Evolutionary conservation across 2,888 invertebrate species (phyloP).

Genomic region (Drosophila testacea): DNA sequence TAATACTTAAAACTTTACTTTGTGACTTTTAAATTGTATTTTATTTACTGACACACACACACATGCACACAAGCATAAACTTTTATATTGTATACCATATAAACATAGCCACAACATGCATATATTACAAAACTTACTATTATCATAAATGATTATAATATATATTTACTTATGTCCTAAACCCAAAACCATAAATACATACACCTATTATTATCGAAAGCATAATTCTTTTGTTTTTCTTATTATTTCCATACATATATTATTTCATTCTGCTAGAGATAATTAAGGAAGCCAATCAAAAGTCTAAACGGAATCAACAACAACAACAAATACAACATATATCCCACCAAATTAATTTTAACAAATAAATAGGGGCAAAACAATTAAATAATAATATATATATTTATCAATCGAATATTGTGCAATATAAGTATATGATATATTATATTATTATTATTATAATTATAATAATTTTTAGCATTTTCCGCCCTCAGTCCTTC

Average conservation of each 20-base stretch:
- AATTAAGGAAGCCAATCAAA: slow-evolving; percentile 40
- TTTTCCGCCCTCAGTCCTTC: not conserved
- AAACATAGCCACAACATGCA: slow-evolving; percentile 50
- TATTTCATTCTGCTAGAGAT: slow-evolving; percentile 3
- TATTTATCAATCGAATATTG: slow-evolving; percentile 32
- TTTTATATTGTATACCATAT: slow-evolving; percentile 52
- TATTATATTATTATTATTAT: slow-evolving; percentile 15
- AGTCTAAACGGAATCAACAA: slow-evolving; percentile 41
- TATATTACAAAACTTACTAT: slow-evolving; percentile 58
- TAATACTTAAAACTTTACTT: slow-evolving; percentile 44
- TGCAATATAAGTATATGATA: slow-evolving; percentile 39
- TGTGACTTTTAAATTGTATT: slow-evolving; percentile 47
- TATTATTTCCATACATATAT: not conserved
- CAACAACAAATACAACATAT: slow-evolving; percentile 76
- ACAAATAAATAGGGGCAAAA: slow-evolving; percentile 49
- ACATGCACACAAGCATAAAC: slow-evolving; percentile 6
- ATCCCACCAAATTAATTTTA: slow-evolving; percentile 81
- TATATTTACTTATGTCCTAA: slow-evolving; percentile 65
- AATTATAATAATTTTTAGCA: slow-evolving; percentile 16
- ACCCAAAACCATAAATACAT: slow-evolving; percentile 50
- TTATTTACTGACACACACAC: slow-evolving; percentile 34
- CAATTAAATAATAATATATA: slow-evolving; percentile 34
- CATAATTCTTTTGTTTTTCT: slow-evolving; percentile 38
- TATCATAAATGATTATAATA: slow-evolving; percentile 60
- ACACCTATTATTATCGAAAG: slow-evolving; percentile 50